Evolutionary conservation across 92 coral and sea anemone species (phyloP).

Genomic region (Paragorgia papillata): DNA sequence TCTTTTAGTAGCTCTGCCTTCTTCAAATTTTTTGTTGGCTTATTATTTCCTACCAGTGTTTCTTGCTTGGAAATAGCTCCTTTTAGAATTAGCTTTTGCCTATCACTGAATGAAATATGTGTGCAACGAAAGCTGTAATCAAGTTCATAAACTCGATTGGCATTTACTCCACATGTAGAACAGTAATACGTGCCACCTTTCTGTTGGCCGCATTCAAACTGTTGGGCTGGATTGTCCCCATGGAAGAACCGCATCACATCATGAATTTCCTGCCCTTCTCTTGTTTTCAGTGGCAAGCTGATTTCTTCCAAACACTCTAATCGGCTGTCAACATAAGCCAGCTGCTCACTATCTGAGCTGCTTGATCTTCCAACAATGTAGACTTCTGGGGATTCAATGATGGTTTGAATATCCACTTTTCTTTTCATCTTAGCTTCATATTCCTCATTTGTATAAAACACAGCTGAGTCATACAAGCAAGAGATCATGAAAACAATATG

Average conservation of each 20-base stretch:
- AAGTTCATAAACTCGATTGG: slow-evolving; percentile 38
- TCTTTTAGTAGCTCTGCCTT: neutral
- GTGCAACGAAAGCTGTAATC: slow-evolving; percentile 28
- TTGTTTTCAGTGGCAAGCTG: neutral
- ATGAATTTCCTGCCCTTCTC: neutral
- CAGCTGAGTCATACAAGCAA: slow-evolving; percentile 51
- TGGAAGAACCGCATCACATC: slow-evolving; percentile 61
- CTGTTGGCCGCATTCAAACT: no score
- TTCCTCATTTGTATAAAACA: no score
- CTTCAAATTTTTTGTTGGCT: neutral
- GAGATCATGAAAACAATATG: slow-evolving; percentile 51
- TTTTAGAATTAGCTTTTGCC: slow-evolving; percentile 17
- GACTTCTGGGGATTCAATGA: slow-evolving; percentile 34
- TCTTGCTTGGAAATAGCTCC: slow-evolving; percentile 12
- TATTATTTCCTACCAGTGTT: slow-evolving; percentile 14
- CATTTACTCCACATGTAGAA: slow-evolving; percentile 37
- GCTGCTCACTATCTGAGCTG: slow-evolving; percentile 46
- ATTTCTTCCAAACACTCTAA: slow-evolving; percentile 37
- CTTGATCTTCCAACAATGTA: slow-evolving; percentile 44
- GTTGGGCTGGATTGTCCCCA: slow-evolving; percentile 64
- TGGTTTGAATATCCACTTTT: slow-evolving; percentile 22
- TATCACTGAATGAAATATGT: slow-evolving; percentile 17
- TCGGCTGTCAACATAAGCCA: slow-evolving; percentile 42
- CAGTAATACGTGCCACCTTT: slow-evolving; percentile 46
- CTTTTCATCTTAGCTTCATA: slow-evolving; percentile 6